Conservation (phyloP, 2,797 vertebrate genomes). For the Hapalemur alaotrensis region DNA sequence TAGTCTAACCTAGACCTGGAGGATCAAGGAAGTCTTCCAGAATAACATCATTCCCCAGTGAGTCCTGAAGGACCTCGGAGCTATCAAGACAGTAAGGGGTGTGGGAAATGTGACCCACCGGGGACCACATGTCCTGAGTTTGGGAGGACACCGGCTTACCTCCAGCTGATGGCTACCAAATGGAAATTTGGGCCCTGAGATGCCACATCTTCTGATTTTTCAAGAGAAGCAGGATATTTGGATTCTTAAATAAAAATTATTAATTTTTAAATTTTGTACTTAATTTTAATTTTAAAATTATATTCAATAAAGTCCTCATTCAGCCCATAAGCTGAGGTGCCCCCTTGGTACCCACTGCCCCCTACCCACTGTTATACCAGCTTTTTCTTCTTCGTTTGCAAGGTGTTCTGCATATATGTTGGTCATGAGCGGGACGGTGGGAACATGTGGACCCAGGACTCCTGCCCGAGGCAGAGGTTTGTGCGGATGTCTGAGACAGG, state of each 20-base stretch:
- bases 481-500: background rate
- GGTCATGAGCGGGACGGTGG: accelerated
- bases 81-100: background rate
- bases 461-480: background rate
- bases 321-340: no score
- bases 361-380: accelerated
- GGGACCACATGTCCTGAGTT: background rate
- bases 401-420: background rate
- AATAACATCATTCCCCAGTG: background rate
- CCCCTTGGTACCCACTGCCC: background rate
- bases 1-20: background rate
- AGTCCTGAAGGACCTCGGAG: background rate
- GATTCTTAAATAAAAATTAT: slow-evolving; percentile 2
- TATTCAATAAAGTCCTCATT: background rate
- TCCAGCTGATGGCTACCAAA: background rate
- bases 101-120: background rate
- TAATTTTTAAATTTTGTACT: background rate
- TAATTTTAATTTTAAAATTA: background rate
- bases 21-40: background rate
- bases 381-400: background rate
- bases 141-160: background rate
- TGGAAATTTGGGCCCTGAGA: background rate
- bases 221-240: background rate
- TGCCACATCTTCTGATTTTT: background rate
- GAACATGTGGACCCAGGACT: background rate